phyloP scores from a whole-genome alignment of 2,888 invertebrate species.

The Bugula neritina region DNA sequence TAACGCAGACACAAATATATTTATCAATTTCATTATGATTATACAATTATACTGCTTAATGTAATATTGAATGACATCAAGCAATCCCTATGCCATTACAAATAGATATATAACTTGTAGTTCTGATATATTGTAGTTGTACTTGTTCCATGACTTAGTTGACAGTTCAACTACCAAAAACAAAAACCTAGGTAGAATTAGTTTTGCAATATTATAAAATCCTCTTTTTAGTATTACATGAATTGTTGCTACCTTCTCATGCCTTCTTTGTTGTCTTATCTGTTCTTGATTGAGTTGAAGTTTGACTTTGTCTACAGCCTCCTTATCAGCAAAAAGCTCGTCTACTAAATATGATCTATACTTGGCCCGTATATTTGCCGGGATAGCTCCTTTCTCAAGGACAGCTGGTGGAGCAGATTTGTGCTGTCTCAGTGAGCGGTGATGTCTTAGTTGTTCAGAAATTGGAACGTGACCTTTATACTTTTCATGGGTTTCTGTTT shows the following conservation, averaged over 20 bases:
- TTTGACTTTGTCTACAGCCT: constrained; percentile 8
- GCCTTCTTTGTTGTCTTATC: neutral
- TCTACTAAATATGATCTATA: constrained; percentile 5
- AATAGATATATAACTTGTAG: too few relatives aligned
- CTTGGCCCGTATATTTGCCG: constrained; percentile 6
- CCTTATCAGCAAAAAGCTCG: constrained; percentile 12
- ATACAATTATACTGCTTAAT: too few relatives aligned
- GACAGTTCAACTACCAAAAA: too few relatives aligned
- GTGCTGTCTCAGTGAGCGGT: constrained; percentile 14
- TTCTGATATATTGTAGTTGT: too few relatives aligned
- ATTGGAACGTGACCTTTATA: neutral
- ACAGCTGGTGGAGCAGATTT: constrained; percentile 9
- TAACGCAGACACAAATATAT: too few relatives aligned
- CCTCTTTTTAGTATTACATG: too few relatives aligned
- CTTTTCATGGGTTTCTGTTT: constrained; percentile 23
- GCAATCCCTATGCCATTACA: too few relatives aligned
- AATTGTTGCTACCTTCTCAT: constrained; percentile 13
- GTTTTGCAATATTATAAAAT: too few relatives aligned
- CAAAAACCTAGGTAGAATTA: too few relatives aligned
- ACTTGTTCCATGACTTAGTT: too few relatives aligned
- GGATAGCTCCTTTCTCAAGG: neutral
- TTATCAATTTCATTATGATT: too few relatives aligned
- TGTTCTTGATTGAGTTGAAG: neutral
- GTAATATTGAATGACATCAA: too few relatives aligned
- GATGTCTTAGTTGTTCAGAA: neutral